These are phyloP conservation scores for Xiphophorus maculatus DNA, from an alignment of 2,113 vertebrate genomes.

Conservation along the genomic window DNA sequence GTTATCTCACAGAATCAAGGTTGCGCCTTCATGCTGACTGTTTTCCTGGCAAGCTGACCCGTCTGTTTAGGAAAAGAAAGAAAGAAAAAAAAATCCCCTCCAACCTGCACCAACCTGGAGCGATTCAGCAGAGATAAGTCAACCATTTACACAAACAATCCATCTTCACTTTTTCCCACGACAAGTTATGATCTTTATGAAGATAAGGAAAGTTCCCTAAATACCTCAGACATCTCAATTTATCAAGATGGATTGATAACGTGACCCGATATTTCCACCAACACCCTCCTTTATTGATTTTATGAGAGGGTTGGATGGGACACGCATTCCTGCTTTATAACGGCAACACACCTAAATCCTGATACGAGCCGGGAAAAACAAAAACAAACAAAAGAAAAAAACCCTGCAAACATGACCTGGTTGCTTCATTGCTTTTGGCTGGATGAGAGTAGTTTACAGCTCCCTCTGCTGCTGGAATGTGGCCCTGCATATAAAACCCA, in stretches of 20 bases:
- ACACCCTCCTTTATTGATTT: background rate
- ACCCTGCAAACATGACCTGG: background rate
- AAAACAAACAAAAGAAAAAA: background rate
- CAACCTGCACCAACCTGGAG: slow-evolving; percentile 15
- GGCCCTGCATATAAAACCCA: background rate
- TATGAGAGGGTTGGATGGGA: background rate
- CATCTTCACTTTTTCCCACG: slow-evolving; percentile 40
- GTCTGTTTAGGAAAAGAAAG: background rate
- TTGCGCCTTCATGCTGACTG: background rate
- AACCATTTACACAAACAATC: slow-evolving; percentile 26
- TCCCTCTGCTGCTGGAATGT: slow-evolving; percentile 45
- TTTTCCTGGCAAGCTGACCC: background rate
- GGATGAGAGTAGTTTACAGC: background rate
- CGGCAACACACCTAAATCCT: background rate
- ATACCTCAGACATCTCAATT: slow-evolving; percentile 38
- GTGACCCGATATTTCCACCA: background rate
- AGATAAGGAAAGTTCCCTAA: slow-evolving; percentile 38
- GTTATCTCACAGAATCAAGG: background rate
- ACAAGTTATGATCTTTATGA: slow-evolving; percentile 35
- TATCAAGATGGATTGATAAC: slow-evolving; percentile 31
- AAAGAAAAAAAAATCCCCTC: slow-evolving; percentile 8
- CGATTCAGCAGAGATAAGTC: slow-evolving; percentile 22
- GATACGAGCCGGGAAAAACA: background rate
- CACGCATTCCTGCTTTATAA: slow-evolving; percentile 16
- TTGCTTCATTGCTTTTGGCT: background rate